Evolutionary conservation across 2,113 vertebrate genomes (phyloP).

Genomic region (Merops nubicus): DNA sequence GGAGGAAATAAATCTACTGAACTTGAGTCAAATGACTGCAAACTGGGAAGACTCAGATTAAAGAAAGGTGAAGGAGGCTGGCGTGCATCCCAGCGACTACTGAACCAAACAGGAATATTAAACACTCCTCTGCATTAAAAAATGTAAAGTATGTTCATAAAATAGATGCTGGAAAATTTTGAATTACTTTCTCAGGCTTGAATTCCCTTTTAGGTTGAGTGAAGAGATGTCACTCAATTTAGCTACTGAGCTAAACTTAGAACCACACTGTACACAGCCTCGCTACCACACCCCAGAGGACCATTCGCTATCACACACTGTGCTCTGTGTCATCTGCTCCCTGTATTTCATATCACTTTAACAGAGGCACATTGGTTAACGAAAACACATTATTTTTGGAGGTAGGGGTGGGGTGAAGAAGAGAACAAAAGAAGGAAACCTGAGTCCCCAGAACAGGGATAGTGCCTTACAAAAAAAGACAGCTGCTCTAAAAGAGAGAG

Average conservation of each 20-base stretch:
- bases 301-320: background rate
- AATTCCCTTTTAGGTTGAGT: background rate
- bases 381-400: background rate
- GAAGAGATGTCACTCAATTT: background rate
- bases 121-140: background rate
- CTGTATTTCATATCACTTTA: background rate
- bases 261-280: background rate
- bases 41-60: background rate
- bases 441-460: background rate
- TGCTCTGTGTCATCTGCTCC: background rate
- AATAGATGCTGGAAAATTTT: background rate
- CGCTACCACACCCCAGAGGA: background rate
- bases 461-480: background rate
- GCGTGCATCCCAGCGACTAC: background rate
- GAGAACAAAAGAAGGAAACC: conserved; percentile 56
- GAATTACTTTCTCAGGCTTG: background rate
- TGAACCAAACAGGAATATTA: background rate
- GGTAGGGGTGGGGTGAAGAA: background rate
- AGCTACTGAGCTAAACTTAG: conserved; percentile 12
- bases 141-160: background rate
- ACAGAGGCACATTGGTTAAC: background rate
- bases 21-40: background rate
- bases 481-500: background rate
- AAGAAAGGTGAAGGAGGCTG: background rate
- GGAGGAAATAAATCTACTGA: background rate